A percentile compares a stretch with the other conserved stretches of the same genome.
These are phyloP conservation scores for Metridium senile DNA, from an alignment of 92 coral and sea anemone genomes.

Conservation along the genomic window DNA sequence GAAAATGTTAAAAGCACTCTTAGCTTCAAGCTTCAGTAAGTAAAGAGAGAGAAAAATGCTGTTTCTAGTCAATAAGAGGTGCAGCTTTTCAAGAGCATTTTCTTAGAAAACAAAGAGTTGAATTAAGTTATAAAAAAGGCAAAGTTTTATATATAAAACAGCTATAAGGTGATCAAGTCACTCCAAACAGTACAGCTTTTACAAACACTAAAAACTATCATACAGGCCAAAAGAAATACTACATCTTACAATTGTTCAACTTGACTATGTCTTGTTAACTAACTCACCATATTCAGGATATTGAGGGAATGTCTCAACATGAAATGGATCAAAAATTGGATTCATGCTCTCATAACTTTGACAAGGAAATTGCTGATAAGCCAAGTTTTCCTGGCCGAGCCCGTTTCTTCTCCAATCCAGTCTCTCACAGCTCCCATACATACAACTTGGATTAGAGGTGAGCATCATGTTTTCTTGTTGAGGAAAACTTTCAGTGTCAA, in stretches of 20 bases:
- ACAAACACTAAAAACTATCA: neutral
- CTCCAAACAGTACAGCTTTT: neutral
- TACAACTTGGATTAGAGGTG: constrained; percentile 26
- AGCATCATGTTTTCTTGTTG: constrained; percentile 14
- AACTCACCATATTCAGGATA: neutral
- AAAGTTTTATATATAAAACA: too few relatives aligned
- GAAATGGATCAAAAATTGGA: neutral
- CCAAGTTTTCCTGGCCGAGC: neutral
- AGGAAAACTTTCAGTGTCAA: neutral
- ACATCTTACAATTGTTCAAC: neutral
- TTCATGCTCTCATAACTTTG: neutral
- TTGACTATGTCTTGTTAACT: too few relatives aligned
- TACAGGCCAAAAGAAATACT: neutral
- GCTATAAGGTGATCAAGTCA: too few relatives aligned
- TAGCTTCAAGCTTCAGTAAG: too few relatives aligned
- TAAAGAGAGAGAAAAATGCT: too few relatives aligned
- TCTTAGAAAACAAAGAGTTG: too few relatives aligned
- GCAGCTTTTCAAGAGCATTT: too few relatives aligned
- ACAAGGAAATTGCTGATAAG: neutral
- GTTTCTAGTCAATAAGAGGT: too few relatives aligned
- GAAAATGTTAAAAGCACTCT: too few relatives aligned
- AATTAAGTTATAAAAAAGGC: too few relatives aligned
- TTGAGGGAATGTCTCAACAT: neutral
- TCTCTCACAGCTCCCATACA: constrained; percentile 38
- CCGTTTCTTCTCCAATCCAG: constrained; percentile 23